Evolutionary conservation across 2,113 vertebrate species (phyloP).

Genomic region (human (Homo sapiens)): GRCh38 chr22:35983001-35983500

Average conservation of each 20-base stretch:
- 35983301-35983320: background rate
- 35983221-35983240: background rate
- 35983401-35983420: background rate
- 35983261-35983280: background rate
- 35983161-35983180: background rate
- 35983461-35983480: background rate
- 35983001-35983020: slow-evolving; percentile 4
- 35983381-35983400: background rate
- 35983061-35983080: background rate
- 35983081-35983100: background rate
- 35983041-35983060: background rate
- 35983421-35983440: background rate
- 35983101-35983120: background rate
- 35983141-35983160: background rate
- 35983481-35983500: background rate
- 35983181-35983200: background rate
- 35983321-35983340: background rate
- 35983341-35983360: background rate
- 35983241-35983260: background rate
- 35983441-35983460: background rate
- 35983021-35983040: background rate
- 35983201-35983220: background rate
- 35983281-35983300: accelerated
- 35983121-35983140: background rate
- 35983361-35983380: background rate